Evolutionary conservation across 2,888 invertebrate species (phyloP).

Genomic region (Thereva nobilitata): DNA sequence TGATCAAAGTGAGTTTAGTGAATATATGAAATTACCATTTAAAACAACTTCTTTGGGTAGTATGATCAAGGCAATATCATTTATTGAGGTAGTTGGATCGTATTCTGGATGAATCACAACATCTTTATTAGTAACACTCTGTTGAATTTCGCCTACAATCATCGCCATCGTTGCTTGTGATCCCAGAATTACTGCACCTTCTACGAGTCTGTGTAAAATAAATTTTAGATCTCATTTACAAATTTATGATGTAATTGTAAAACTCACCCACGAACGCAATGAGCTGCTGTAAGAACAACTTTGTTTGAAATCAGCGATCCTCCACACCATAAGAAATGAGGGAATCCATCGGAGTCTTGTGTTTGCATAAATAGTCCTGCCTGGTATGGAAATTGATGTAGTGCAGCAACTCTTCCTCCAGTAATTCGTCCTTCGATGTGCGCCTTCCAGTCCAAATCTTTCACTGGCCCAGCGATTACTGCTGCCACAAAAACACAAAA

Average conservation of each 20-base stretch:
- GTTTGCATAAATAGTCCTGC: constrained; percentile 12
- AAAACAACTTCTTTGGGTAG: constrained; percentile 52
- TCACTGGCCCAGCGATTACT: constrained; percentile 6
- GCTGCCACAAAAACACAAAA: constrained; percentile 10
- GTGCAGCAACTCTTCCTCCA: constrained; percentile 36
- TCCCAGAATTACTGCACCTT: constrained; percentile 18
- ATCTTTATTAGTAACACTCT: constrained; percentile 10
- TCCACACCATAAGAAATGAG: constrained; percentile 19
- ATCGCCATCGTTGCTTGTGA: constrained; percentile 15
- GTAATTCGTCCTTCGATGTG: constrained; percentile 29
- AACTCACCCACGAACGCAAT: constrained; percentile 20
- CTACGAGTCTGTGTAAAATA: constrained; percentile 2
- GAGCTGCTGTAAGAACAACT: constrained; percentile 35
- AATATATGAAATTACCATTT: constrained; percentile 47
- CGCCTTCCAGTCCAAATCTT: background rate
- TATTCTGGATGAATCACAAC: constrained; percentile 54
- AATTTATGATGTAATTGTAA: too few species aligned
- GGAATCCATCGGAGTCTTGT: background rate
- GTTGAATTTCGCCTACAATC: constrained; percentile 8
- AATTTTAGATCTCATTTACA: background rate
- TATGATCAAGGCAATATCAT: constrained; percentile 54
- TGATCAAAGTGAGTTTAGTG: background rate
- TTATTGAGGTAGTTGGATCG: constrained; percentile 53
- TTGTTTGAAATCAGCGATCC: constrained; percentile 28
- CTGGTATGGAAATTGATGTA: constrained; percentile 40